Percentiles rank a stretch among this genome's conserved stretches.
Conservation (phyloP, 2,888 invertebrate species). For the Rotaria macrura region DNA sequence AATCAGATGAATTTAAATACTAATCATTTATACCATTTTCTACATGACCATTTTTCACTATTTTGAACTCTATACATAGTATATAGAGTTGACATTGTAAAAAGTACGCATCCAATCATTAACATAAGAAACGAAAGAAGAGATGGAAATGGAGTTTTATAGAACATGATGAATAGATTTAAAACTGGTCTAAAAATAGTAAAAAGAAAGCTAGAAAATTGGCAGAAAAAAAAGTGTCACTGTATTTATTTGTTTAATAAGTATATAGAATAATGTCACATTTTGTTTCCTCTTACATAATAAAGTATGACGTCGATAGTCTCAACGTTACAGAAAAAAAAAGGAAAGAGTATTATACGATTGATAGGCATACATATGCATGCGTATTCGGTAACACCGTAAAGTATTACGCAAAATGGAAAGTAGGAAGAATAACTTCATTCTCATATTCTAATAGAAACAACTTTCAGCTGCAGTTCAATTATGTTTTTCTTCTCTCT, state of each 20-base stretch:
- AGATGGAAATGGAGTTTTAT: neutral
- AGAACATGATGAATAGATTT: neutral
- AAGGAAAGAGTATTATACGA: neutral
- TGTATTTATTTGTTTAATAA: neutral
- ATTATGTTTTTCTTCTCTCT: neutral
- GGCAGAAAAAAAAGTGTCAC: neutral
- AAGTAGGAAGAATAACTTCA: neutral
- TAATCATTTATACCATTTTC: neutral
- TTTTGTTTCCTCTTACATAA: neutral
- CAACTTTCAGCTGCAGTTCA: neutral
- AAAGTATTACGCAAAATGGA: neutral
- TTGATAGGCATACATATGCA: neutral
- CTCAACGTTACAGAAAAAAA: neutral
- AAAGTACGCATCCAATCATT: neutral
- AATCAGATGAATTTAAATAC: neutral
- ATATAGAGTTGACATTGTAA: conserved; percentile 5
- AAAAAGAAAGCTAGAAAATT: neutral
- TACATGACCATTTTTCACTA: conserved; percentile 7
- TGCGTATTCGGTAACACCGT: neutral
- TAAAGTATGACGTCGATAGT: neutral
- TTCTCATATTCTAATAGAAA: neutral
- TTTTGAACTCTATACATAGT: neutral
- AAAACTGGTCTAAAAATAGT: neutral
- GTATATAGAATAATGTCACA: neutral
- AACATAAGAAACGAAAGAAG: neutral